These are phyloP conservation scores for Saguinus midas DNA, from an alignment of 2,113 vertebrate genomes.

Conservation along the genomic window DNA sequence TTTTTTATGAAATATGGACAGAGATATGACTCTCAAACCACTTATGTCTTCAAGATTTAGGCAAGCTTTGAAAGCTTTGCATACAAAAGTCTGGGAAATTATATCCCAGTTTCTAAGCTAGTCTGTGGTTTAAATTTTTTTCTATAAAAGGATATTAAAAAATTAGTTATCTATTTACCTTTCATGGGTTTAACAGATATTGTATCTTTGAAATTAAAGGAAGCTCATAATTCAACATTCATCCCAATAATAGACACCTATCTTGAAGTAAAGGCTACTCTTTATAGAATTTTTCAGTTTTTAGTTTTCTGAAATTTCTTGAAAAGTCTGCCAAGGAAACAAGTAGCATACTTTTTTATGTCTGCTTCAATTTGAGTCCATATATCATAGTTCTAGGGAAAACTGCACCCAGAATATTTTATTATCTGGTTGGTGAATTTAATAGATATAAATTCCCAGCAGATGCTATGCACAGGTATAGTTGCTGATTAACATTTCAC, in stretches of 20 bases:
- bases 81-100: background rate
- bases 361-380: background rate
- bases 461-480: background rate
- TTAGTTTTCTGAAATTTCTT: background rate
- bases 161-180: background rate
- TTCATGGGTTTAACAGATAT: background rate
- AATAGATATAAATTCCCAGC: background rate
- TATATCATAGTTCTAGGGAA: background rate
- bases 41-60: background rate
- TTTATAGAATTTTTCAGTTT: background rate
- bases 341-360: background rate
- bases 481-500: background rate
- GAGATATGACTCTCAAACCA: background rate
- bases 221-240: background rate
- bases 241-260: background rate
- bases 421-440: background rate
- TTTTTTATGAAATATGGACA: background rate
- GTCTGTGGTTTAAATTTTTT: background rate
- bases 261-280: background rate
- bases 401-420: background rate
- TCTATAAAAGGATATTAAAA: background rate
- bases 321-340: conserved; percentile 10
- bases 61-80: background rate
- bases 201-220: background rate
- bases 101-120: background rate